phyloP scores from a whole-genome alignment of 2,113 vertebrate species.

The Empidonax traillii region DNA sequence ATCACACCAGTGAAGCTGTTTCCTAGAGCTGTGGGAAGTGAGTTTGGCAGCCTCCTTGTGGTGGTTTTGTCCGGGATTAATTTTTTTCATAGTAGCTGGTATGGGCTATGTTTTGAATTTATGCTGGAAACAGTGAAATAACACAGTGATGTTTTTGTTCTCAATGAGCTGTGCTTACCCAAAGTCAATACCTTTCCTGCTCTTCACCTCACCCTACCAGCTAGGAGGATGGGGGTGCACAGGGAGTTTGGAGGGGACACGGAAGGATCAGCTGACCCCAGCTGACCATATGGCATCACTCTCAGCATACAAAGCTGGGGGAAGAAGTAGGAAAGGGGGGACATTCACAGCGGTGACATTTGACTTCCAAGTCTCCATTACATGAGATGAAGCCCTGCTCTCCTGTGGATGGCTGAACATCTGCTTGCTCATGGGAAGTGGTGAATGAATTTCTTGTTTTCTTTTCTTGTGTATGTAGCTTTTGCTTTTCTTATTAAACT shows the following conservation, averaged over 20 bases:
- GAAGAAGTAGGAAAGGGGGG: neutral
- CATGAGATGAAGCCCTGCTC: neutral
- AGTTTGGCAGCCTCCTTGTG: neutral
- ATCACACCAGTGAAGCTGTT: neutral
- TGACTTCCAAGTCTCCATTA: neutral
- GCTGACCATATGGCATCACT: too few relatives aligned
- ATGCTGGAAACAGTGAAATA: neutral
- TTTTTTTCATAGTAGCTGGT: neutral
- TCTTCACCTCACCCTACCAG: neutral
- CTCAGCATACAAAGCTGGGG: neutral
- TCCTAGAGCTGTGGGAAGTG: neutral
- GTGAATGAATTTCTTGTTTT: neutral
- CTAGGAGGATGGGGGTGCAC: neutral
- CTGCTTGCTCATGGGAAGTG: neutral
- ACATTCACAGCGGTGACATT: neutral
- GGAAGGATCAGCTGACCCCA: neutral
- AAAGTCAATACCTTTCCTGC: neutral
- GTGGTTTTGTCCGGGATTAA: neutral
- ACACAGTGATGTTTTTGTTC: neutral
- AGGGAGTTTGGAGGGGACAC: neutral
- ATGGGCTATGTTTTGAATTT: neutral
- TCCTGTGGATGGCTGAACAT: too few relatives aligned
- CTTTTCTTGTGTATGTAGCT: neutral
- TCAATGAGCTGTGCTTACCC: rapidly evolving
- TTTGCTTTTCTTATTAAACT: neutral